Evolutionary conservation across 2,113 vertebrate species (phyloP).

Genomic region (Varanus komodoensis): DNA sequence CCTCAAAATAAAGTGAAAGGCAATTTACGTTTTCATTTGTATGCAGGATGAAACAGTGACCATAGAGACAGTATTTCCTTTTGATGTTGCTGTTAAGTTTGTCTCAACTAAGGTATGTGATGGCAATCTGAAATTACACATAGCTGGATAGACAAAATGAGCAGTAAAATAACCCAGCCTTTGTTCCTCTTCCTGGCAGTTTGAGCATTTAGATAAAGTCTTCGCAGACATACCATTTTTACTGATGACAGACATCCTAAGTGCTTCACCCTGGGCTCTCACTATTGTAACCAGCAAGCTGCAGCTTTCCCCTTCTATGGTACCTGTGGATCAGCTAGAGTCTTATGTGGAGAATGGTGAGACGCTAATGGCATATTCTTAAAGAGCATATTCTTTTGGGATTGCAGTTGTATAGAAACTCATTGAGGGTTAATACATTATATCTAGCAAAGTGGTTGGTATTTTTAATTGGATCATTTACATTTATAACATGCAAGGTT

Average conservation of each 20-base stretch:
- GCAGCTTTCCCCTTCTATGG: conserved; percentile 85
- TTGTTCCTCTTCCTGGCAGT: conserved; percentile 74
- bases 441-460: neutral
- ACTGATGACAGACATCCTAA: conserved; percentile 91
- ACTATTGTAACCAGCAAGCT: conserved; percentile 87
- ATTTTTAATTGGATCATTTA: neutral
- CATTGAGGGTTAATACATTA: neutral
- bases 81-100: conserved; percentile 94
- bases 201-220: conserved; percentile 91
- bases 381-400: neutral
- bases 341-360: conserved; percentile 90
- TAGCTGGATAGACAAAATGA: neutral
- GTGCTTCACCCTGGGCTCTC: conserved; percentile 93
- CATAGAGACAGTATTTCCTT: conserved; percentile 94
- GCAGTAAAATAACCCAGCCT: conserved; percentile 39
- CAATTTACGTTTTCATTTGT: neutral
- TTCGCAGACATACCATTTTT: conserved; percentile 93
- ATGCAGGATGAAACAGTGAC: conserved; percentile 93
- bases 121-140: neutral
- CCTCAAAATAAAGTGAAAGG: neutral
- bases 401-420: neutral
- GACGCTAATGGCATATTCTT: neutral
- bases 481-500: neutral
- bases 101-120: conserved; percentile 91
- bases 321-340: conserved; percentile 83